Percentiles rank a stretch among this genome's conserved stretches.
phyloP scores from a whole-genome alignment of 30 jellyfish, hydroid and myxozoan species.

The Pelagia noctiluca region DNA sequence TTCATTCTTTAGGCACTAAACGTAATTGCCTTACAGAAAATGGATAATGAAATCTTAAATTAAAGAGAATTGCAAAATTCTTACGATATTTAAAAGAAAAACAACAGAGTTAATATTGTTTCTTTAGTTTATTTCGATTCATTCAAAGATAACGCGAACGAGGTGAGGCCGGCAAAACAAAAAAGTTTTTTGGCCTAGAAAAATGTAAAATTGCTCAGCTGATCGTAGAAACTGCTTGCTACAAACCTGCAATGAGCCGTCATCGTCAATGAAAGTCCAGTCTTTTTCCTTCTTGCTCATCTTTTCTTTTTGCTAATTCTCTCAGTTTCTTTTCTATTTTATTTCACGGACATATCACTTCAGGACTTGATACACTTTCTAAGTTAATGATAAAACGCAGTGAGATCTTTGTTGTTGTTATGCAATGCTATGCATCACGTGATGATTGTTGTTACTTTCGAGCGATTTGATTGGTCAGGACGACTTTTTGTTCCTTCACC shows the following conservation, averaged over 20 bases:
- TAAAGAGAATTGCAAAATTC: too few species aligned
- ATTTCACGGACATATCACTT: too few species aligned
- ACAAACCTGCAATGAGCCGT: conserved; percentile 61
- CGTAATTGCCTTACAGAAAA: too few species aligned
- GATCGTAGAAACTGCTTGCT: neutral
- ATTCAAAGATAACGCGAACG: too few species aligned
- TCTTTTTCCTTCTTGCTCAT: conserved; percentile 58
- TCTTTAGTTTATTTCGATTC: too few species aligned
- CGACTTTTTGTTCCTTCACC: too few species aligned
- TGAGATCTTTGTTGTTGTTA: neutral
- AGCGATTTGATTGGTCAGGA: neutral
- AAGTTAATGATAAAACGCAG: too few species aligned
- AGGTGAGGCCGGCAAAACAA: neutral
- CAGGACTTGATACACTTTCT: too few species aligned
- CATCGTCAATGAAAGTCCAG: conserved; percentile 61
- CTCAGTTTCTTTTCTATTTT: neutral
- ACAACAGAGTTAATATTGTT: too few species aligned
- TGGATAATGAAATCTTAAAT: too few species aligned
- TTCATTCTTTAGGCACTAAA: too few species aligned
- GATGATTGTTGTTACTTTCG: neutral
- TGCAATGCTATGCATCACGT: neutral
- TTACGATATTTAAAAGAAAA: too few species aligned
- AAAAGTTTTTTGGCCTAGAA: neutral
- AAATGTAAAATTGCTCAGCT: neutral
- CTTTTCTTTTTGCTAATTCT: neutral